These are phyloP conservation scores for Meles meles DNA, from an alignment of 2,113 vertebrate genomes.

Conservation along the genomic window DNA sequence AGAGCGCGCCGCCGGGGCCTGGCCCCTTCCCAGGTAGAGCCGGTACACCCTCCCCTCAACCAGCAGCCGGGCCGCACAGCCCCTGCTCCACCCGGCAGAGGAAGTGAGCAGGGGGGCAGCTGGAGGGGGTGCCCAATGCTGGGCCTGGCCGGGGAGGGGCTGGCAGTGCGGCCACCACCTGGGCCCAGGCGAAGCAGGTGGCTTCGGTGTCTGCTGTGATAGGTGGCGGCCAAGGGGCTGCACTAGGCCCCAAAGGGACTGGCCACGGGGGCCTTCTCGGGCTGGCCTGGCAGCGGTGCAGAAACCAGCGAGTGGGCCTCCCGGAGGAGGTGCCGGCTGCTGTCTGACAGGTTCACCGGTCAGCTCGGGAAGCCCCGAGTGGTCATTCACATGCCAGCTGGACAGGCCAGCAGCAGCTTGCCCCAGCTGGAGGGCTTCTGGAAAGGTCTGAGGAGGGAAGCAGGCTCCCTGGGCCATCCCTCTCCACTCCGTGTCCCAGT, in stretches of 20 bases:
- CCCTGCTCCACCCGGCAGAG: neutral
- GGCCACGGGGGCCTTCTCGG: neutral
- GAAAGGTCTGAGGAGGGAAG: neutral
- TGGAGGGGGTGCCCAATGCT: neutral
- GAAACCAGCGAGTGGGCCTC: neutral
- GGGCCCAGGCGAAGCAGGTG: accelerated
- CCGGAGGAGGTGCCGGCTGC: neutral
- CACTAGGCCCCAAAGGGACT: accelerated
- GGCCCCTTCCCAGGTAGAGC: neutral
- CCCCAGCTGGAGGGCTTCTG: neutral
- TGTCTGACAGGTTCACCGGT: neutral
- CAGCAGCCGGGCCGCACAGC: accelerated
- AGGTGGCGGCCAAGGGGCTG: neutral
- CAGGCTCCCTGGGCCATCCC: neutral
- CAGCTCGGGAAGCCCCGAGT: neutral
- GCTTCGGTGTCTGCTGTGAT: accelerated
- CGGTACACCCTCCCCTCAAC: accelerated
- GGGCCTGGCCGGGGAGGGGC: conserved; percentile 45
- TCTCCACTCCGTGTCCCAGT: neutral
- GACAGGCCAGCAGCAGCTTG: accelerated
- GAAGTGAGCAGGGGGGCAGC: neutral
- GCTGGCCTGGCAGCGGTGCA: neutral
- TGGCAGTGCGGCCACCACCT: accelerated
- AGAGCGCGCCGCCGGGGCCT: accelerated
- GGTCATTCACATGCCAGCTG: accelerated